Evolutionary conservation across 1,140 invertebrate genomes (phyloP), one percentile per base, ranked within the genome.

Genomic region (Aphelinus atriplicis): DNA sequence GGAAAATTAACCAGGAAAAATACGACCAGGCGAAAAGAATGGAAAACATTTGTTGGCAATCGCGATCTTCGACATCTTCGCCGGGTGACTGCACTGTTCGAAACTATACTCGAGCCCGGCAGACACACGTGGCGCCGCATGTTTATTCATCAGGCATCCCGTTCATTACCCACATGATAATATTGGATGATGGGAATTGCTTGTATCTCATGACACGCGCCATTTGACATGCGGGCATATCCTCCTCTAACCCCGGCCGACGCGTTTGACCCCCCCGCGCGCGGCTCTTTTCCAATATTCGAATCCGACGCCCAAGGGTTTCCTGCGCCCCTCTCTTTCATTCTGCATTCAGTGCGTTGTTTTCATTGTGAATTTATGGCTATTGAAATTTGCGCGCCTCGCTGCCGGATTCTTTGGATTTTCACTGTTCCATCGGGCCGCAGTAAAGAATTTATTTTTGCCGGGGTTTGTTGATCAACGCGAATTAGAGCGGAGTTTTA

Each of bases 141-240:
- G 86, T 87, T 87, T 86, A 87, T 87, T 86, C 86, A 85, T 83
- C 77, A 81, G 80, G 81, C 81, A 81, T 26, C 77, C 75, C 82
- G 81, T 86, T 87, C 86, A 86, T 87, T 86, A 85, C 85, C 84
- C 84, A 84, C 84, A 86, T 84, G 86, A 87, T 85, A 87, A 87
- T 87, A 87, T 87, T 86, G 84, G 84, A 84, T 86, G 83, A 86
- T 86, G 84, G 83, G 82, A 86, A 85, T 87, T 84, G 84, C 83
- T 85, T 84, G 85, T 85, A 85, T 82, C 80, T 80, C 83, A 81
- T 81, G 85, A 84, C 83, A 86, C 82, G 85, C 84, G 81, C 83
- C 84, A 86, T 86, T 86, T 86, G 84, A 86, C 84, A 87, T 86
- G 84, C 85, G 86, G 83, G 84, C 80, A 9, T 43, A 9, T 50